phyloP scores from a whole-genome alignment of 2,113 vertebrate species.

The Hydrochoerus hydrochaeris region DNA sequence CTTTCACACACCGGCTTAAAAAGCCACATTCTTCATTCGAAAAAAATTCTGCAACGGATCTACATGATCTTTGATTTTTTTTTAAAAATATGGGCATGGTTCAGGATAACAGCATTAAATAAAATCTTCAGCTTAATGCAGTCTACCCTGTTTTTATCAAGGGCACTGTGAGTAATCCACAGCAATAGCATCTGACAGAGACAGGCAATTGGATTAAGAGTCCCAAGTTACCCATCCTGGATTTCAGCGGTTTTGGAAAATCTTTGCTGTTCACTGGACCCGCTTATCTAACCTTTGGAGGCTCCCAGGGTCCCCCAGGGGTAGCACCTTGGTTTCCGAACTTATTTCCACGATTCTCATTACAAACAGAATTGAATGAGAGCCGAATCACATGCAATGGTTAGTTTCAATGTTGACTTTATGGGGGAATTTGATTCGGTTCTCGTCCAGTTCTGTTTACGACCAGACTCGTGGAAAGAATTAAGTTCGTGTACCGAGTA shows the following conservation, averaged over 20 bases:
- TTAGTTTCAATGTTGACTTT: background rate
- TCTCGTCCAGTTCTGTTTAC: background rate
- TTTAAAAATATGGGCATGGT: background rate
- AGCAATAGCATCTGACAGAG: too few species aligned
- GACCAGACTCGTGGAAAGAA: background rate
- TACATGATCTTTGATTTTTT: background rate
- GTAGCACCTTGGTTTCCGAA: background rate
- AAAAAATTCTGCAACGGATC: background rate
- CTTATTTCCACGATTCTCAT: background rate
- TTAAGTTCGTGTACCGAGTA: background rate
- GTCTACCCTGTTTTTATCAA: background rate
- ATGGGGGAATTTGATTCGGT: background rate
- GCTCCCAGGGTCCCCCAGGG: background rate
- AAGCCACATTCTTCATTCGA: background rate
- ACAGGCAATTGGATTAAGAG: background rate
- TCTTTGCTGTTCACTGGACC: too few species aligned
- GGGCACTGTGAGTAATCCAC: background rate
- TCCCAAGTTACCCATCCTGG: background rate
- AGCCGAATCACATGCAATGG: background rate
- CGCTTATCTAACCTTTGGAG: fast-evolving
- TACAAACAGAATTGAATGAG: background rate
- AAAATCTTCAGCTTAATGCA: background rate
- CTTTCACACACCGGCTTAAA: background rate
- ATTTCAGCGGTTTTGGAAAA: background rate
- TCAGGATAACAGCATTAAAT: background rate